Conservation (phyloP, 2,797 vertebrate genomes). For the Coregonus suidteri region DNA sequence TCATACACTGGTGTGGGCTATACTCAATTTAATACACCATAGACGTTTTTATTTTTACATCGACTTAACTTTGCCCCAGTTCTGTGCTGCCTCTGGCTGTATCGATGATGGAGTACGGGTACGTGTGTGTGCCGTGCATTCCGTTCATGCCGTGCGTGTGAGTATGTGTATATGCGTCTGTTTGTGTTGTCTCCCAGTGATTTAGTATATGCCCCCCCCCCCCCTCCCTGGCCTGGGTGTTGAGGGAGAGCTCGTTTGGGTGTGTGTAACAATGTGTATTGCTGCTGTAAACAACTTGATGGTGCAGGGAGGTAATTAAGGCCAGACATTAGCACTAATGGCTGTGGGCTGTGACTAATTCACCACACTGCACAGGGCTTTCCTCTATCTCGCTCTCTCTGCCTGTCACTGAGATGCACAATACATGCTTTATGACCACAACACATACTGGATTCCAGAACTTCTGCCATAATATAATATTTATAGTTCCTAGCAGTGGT, state of each 20-base stretch:
- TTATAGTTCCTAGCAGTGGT: background rate
- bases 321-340: conserved; percentile 62
- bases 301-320: conserved; percentile 65
- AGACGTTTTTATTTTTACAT: conserved; percentile 56
- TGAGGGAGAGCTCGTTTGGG: background rate
- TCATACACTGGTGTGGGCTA: background rate
- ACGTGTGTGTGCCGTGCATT: background rate
- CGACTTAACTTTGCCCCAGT: conserved; percentile 51
- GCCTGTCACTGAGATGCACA: background rate
- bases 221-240: conserved; percentile 31
- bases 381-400: background rate
- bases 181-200: conserved; percentile 15
- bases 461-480: background rate
- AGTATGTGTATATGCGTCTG: too few species aligned
- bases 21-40: conserved; percentile 33
- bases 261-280: conserved; percentile 40
- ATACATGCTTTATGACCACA: background rate
- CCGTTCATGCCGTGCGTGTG: too few species aligned
- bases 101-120: conserved; percentile 19
- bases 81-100: conserved; percentile 37
- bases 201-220: background rate
- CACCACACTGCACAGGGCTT: conserved; percentile 26
- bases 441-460: background rate
- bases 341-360: conserved; percentile 67
- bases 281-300: conserved; percentile 65